These are phyloP conservation scores for Hyles vespertilio DNA, from an alignment of 1,140 invertebrate genomes.

Conservation along the genomic window DNA sequence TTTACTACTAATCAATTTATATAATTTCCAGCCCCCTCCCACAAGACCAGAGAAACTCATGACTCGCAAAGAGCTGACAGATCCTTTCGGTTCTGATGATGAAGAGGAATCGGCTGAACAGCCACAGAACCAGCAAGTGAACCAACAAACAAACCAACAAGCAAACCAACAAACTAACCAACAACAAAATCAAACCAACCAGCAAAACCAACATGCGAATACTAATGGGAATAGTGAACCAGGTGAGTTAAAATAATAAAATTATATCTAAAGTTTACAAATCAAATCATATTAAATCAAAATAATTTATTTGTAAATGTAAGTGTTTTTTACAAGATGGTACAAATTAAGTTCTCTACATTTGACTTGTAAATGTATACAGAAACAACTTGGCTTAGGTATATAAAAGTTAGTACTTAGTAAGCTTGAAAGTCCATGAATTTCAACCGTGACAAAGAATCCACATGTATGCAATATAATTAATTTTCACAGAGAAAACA, in stretches of 20 bases:
- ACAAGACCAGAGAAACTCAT: conserved; percentile 78
- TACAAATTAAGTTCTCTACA: too few relatives aligned
- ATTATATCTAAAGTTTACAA: not conserved
- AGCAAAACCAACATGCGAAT: conserved; percentile 6
- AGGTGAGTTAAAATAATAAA: not conserved
- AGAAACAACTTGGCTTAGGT: too few relatives aligned
- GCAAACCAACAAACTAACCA: not conserved
- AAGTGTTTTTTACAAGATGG: too few relatives aligned
- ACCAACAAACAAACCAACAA: conserved; percentile 2
- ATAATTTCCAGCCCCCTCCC: conserved; percentile 33
- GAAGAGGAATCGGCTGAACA: conserved; percentile 81
- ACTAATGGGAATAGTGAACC: conserved; percentile 24
- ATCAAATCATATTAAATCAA: too few relatives aligned
- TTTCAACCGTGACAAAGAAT: too few relatives aligned
- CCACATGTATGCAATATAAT: too few relatives aligned
- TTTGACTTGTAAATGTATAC: too few relatives aligned
- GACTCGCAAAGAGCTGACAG: conserved; percentile 90
- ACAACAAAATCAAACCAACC: conserved; percentile 2
- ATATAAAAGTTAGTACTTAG: too few relatives aligned
- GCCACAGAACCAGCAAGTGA: too few relatives aligned
- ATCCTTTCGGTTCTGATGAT: conserved; percentile 94
- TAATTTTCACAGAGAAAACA: conserved; percentile 22
- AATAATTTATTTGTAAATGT: too few relatives aligned
- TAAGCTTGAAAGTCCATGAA: too few relatives aligned
- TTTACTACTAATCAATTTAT: not conserved